phyloP scores from a whole-genome alignment of 2,888 invertebrate genomes.

The Diploptera punctata region DNA sequence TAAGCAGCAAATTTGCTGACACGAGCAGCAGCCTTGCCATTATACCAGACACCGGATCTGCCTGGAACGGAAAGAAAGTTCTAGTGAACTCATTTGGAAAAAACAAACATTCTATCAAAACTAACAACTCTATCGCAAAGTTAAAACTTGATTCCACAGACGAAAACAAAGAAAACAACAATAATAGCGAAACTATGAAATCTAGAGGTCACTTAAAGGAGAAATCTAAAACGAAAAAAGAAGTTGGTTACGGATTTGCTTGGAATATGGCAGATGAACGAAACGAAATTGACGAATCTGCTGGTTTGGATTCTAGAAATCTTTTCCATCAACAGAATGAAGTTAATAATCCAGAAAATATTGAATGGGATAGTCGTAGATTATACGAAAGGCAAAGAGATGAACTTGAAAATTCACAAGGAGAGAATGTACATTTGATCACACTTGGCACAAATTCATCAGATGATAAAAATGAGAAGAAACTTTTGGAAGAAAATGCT shows the following conservation, averaged over 20 bases:
- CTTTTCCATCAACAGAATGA: too few species aligned
- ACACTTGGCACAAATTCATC: too few species aligned
- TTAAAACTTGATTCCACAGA: conserved; percentile 1
- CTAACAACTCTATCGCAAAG: neutral
- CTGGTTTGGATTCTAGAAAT: too few species aligned
- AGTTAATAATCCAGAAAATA: neutral
- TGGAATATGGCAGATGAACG: conserved; percentile 53
- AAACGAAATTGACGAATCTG: too few species aligned
- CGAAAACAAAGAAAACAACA: conserved; percentile 28
- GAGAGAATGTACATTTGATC: too few species aligned
- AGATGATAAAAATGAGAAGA: conserved; percentile 3
- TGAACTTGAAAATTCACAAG: neutral
- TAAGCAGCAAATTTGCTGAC: conserved; percentile 33
- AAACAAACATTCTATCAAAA: conserved; percentile 27
- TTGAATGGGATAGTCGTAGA: neutral
- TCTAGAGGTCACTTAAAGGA: conserved; percentile 24
- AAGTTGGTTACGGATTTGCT: conserved; percentile 51
- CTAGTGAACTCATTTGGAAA: conserved; percentile 28
- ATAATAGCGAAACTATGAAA: conserved; percentile 26
- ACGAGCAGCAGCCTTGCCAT: neutral
- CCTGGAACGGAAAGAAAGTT: conserved; percentile 31
- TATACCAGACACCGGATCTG: conserved; percentile 26
- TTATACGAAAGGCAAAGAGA: neutral
- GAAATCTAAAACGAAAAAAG: conserved; percentile 48
- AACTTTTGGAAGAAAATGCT: conserved; percentile 51